Evolutionary conservation across 2,888 invertebrate species (phyloP).

Genomic region (Polietes domitor): DNA sequence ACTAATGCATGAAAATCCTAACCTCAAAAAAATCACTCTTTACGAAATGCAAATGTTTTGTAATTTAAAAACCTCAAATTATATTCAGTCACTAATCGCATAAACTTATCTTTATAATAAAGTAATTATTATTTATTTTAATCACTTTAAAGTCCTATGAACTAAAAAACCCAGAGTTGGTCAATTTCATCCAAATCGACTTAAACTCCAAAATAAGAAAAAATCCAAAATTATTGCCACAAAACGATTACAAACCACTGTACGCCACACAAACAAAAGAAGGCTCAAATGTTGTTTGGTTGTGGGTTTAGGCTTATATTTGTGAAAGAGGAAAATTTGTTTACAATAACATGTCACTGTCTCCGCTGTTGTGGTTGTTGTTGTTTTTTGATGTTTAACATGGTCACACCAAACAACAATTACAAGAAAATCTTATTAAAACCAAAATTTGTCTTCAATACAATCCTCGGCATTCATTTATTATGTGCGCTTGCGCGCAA

Average conservation of each 20-base stretch:
- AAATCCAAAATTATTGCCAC: too few species aligned
- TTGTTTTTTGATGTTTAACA: slow-evolving; percentile 34
- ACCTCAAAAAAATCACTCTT: too few species aligned
- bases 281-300: slow-evolving; percentile 49
- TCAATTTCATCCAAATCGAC: too few species aligned
- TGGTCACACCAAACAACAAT: slow-evolving; percentile 76
- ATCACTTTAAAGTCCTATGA: too few species aligned
- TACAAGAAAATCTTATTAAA: slow-evolving; percentile 79
- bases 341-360: slow-evolving; percentile 52
- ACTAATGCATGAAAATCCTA: too few species aligned
- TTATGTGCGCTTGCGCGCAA: background rate
- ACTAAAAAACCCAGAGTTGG: too few species aligned
- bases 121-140: too few species aligned
- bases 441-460: slow-evolving; percentile 51
- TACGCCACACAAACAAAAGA: slow-evolving; percentile 18
- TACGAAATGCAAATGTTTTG: too few species aligned
- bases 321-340: slow-evolving; percentile 49
- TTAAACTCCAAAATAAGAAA: too few species aligned
- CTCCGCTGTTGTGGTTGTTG: background rate
- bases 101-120: too few species aligned
- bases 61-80: too few species aligned
- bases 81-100: too few species aligned
- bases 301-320: background rate
- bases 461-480: background rate
- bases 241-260: background rate